Percentiles rank a stretch among this genome's conserved stretches.
These are phyloP conservation scores for Megaceryle alcyon DNA, from an alignment of 2,797 vertebrate genomes.

Conservation along the genomic window DNA sequence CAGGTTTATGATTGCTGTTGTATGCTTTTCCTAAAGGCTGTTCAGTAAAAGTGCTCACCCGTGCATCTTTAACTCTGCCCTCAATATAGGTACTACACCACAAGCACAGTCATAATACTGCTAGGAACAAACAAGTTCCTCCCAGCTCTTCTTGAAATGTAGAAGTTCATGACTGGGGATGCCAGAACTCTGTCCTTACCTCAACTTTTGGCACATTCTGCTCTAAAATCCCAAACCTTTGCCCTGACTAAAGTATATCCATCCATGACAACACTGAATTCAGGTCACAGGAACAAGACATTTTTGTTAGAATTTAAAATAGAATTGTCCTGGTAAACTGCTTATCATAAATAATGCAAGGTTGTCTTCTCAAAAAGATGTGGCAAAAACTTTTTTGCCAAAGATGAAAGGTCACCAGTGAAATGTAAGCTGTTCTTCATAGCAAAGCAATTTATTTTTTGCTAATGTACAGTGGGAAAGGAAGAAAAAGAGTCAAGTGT, in stretches of 20 bases:
- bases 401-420: not conserved
- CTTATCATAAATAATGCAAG: not conserved
- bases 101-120: not conserved
- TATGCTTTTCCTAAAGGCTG: not conserved
- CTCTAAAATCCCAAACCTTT: not conserved
- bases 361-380: not conserved
- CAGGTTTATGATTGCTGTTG: not conserved
- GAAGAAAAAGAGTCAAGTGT: not conserved
- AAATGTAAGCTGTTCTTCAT: not conserved
- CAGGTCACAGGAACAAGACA: not conserved
- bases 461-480: not conserved
- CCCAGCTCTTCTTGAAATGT: not conserved
- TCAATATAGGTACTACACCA: rapidly evolving
- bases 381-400: not conserved
- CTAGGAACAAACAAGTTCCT: not conserved
- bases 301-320: not conserved
- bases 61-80: not conserved
- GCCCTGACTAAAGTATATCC: not conserved
- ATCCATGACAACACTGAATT: not conserved
- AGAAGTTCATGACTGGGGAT: not conserved
- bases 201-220: not conserved
- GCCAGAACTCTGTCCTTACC: not conserved
- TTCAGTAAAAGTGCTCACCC: not conserved
- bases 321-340: not conserved
- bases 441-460: not conserved